These are phyloP conservation scores for Drosophila ambigua DNA, from an alignment of 1,140 invertebrate species.

Conservation along the genomic window DNA sequence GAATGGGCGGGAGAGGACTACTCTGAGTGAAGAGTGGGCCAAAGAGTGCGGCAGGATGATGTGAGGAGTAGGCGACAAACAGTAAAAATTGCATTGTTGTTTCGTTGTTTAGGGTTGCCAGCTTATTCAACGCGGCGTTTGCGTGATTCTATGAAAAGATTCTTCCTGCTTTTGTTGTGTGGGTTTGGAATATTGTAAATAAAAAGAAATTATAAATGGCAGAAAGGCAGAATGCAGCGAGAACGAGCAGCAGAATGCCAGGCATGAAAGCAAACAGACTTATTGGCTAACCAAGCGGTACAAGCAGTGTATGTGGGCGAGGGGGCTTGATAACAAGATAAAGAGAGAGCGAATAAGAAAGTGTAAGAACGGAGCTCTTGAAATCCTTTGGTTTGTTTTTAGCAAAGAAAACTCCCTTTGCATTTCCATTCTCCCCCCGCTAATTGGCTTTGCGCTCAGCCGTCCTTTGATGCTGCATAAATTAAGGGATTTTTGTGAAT, in stretches of 20 bases:
- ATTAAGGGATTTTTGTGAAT: conserved; percentile 56
- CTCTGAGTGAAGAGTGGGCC: background rate
- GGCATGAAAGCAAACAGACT: conserved; percentile 42
- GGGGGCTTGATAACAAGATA: conserved; percentile 13
- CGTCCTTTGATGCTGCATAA: conserved; percentile 54
- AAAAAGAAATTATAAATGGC: conserved; percentile 37
- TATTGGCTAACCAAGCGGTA: conserved; percentile 40
- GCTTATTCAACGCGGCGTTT: conserved; percentile 60
- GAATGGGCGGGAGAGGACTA: background rate
- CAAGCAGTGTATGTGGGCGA: conserved; percentile 9
- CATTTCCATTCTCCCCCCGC: conserved; percentile 6
- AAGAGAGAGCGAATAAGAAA: conserved; percentile 1
- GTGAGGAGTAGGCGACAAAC: conserved; percentile 49
- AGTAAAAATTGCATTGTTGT: conserved; percentile 59
- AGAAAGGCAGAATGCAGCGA: conserved; percentile 5
- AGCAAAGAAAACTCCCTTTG: too few species aligned
- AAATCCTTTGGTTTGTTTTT: conserved; percentile 14
- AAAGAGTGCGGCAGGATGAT: background rate
- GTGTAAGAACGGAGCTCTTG: background rate
- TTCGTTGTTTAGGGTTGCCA: conserved; percentile 64
- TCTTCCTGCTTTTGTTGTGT: conserved; percentile 21
- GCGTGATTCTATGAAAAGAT: conserved; percentile 63
- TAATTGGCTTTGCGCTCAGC: conserved; percentile 54
- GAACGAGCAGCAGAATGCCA: background rate
- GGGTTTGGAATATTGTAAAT: conserved; percentile 19